Percentiles rank a stretch among this genome's conserved stretches.
Evolutionary conservation across 2,797 vertebrate genomes (phyloP).

Genomic region (Crenuchus spilurus): DNA sequence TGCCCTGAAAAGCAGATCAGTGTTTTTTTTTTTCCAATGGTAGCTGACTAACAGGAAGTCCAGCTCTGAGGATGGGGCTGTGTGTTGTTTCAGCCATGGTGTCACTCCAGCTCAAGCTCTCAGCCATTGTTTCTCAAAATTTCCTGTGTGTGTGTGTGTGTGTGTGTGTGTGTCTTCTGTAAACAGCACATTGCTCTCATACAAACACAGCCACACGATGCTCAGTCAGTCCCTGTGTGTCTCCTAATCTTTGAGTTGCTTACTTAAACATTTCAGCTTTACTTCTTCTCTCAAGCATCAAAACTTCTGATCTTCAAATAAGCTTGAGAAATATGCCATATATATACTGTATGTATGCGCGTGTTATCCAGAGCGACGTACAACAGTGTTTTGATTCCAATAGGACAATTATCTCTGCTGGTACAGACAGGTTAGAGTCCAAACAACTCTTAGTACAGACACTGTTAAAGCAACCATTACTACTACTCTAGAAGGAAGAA

Average conservation of each 20-base stretch:
- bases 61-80: conserved; percentile 17
- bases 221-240: not conserved
- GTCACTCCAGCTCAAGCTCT: conserved; percentile 31
- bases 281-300: not conserved
- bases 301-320: not conserved
- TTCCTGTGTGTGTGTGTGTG: conserved; percentile 9
- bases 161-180: conserved; percentile 31
- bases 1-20: not conserved
- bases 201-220: conserved; percentile 21
- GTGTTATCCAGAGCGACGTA: too few relatives aligned
- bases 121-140: conserved; percentile 51
- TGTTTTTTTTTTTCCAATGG: conserved; percentile 40
- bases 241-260: conserved; percentile 1
- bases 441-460: too few relatives aligned
- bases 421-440: too few relatives aligned
- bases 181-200: conserved; percentile 39
- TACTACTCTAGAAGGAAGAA: too few relatives aligned
- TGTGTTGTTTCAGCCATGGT: conserved; percentile 54
- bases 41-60: conserved; percentile 39
- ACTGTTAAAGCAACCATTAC: too few relatives aligned
- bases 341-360: too few relatives aligned
- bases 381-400: too few relatives aligned
- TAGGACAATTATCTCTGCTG: too few relatives aligned
- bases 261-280: not conserved
- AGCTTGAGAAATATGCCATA: not conserved